Evolutionary conservation across 2,888 invertebrate genomes (phyloP), one percentile per base, ranked within the genome.

Genomic region (Cryptosula pallasiana): DNA sequence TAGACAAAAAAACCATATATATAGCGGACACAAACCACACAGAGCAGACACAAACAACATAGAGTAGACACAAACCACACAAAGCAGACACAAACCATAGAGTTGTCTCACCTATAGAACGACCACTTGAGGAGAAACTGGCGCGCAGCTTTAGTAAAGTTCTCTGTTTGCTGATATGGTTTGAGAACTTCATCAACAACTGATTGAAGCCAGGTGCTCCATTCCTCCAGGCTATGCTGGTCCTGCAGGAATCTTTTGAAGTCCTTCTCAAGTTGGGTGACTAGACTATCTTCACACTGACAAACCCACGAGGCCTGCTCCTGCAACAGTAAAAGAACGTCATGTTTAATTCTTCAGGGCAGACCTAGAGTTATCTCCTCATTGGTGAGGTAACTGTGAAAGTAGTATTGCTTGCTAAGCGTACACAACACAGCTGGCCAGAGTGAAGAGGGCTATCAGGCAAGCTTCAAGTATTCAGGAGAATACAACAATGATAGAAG

Each of bases 101-200:
- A 45, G 45, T 5, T 45, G 45, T 5, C 63, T 69, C 84, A 91
- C 91, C 91, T 94, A 87, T 97, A 98, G 88, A 97, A 98, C 77
- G 95, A 96, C 98, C 98, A 99, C 87, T 97, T 96, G 75, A 98
- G 90, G 79, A 99, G 88, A 87, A 99, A 95, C 82, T 96, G 93
- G 69, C 94, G 74, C 34, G 85, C 85, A 73, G 83, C 82, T 76
- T 82, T 83, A 25, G 83, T 81, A 74, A 83, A 84, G 25, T 71
- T 32, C n/a, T 34, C 34, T 1, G 54, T 34, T 75, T 81, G 79
- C 82, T 92, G 92, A 86, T 94, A 93, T 73, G 93, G 92, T 79
- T 93, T 91, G 73, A 98, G 89, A 35, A 95, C 93, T 77, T 90
- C 89, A 77, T 92, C 91, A 71, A 99, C 96, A 76, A 97, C 95